phyloP scores from a whole-genome alignment of 2,888 invertebrate genomes.

The Calliopum simillimum region DNA sequence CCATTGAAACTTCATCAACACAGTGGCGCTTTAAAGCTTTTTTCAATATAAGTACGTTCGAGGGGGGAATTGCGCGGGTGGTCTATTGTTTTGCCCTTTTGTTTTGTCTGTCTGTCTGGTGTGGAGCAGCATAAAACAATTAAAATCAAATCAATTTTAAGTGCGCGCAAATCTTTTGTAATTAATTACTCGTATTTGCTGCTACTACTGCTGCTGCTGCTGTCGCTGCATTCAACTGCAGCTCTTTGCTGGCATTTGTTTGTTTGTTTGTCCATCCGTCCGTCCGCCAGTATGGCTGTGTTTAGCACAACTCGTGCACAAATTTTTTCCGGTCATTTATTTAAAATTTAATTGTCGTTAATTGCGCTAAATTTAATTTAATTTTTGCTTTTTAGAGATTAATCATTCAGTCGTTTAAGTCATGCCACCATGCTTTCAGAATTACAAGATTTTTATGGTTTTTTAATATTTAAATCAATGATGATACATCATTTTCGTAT shows the following conservation, averaged over 20 bases:
- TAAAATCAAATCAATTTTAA: constrained; percentile 64
- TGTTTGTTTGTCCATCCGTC: constrained; percentile 4
- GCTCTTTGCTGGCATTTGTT: neutral
- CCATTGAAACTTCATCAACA: constrained; percentile 11
- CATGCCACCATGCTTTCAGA: no score
- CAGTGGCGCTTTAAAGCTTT: constrained; percentile 1
- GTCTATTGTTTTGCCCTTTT: neutral
- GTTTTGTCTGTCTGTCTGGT: constrained; percentile 3
- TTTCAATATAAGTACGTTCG: neutral
- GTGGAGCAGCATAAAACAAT: constrained; percentile 49
- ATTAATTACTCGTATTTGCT: constrained; percentile 54
- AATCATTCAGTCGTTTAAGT: no score
- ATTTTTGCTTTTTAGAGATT: constrained; percentile 33
- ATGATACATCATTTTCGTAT: no score
- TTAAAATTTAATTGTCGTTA: constrained; percentile 38
- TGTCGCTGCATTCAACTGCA: constrained; percentile 23
- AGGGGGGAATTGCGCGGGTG: no score
- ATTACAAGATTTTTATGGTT: no score
- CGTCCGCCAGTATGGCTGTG: constrained; percentile 1
- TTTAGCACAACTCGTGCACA: constrained; percentile 14
- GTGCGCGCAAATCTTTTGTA: constrained; percentile 60
- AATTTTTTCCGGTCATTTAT: constrained; percentile 40
- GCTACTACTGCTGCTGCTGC: constrained; percentile 6
- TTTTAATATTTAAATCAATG: no score
- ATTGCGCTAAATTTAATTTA: constrained; percentile 41